Evolutionary conservation across 2,888 invertebrate genomes (phyloP).

Genomic region (Spicauda simplicius): DNA sequence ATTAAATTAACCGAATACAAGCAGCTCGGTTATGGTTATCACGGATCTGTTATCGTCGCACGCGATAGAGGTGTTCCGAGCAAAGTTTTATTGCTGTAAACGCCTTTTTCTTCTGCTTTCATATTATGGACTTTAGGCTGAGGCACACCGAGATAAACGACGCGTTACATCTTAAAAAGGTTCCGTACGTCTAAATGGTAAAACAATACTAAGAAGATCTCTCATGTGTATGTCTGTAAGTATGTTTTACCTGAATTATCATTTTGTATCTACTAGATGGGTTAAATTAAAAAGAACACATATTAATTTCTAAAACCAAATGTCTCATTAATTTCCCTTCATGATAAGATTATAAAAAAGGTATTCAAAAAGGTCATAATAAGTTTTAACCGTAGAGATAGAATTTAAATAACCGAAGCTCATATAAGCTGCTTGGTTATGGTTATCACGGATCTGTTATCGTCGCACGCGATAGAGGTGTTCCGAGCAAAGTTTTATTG

Average conservation of each 20-base stretch:
- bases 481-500: slow-evolving; percentile 27
- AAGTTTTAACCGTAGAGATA: not conserved
- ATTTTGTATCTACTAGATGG: too few relatives aligned
- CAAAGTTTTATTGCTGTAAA: slow-evolving; percentile 27
- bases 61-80: slow-evolving; percentile 26
- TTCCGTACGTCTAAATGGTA: too few relatives aligned
- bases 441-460: slow-evolving; percentile 19
- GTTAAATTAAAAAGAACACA: too few relatives aligned
- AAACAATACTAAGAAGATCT: too few relatives aligned
- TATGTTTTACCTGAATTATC: too few relatives aligned
- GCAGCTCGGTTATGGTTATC: slow-evolving; percentile 12
- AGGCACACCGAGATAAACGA: not conserved
- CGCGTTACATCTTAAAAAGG: too few relatives aligned
- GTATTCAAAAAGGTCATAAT: not conserved
- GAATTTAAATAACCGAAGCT: slow-evolving; percentile 7
- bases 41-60: slow-evolving; percentile 6
- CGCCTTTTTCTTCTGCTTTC: slow-evolving; percentile 25
- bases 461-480: slow-evolving; percentile 18
- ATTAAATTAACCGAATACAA: slow-evolving; percentile 9
- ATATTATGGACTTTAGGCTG: not conserved
- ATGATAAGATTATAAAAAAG: too few relatives aligned
- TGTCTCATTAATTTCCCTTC: too few relatives aligned
- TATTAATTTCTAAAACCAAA: too few relatives aligned
- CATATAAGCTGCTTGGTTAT: slow-evolving; percentile 1
- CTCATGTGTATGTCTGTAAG: too few relatives aligned